Conservation (phyloP, 2,113 vertebrate species). For the Macrotis lagotis region DNA sequence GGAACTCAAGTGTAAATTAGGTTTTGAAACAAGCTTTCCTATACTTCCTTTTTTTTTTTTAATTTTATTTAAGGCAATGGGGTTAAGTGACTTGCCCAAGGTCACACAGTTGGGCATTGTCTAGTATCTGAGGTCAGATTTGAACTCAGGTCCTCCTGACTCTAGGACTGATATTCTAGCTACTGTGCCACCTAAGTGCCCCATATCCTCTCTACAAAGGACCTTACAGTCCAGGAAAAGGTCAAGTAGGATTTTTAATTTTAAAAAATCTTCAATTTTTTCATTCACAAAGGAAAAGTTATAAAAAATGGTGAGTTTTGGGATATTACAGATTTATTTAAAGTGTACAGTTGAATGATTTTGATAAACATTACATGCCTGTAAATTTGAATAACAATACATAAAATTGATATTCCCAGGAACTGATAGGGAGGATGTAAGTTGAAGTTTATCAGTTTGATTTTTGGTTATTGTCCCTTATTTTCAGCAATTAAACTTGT, state of each 20-base stretch:
- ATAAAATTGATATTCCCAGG: background rate
- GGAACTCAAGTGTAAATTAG: background rate
- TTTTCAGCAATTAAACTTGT: slow-evolving; percentile 23
- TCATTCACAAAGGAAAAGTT: background rate
- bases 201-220: too few species aligned
- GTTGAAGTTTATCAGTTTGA: slow-evolving; percentile 18
- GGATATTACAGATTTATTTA: background rate
- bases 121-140: too few species aligned
- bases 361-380: background rate
- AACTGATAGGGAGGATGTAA: background rate
- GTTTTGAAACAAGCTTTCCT: background rate
- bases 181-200: too few species aligned
- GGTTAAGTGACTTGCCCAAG: too few species aligned
- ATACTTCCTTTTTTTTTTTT: background rate
- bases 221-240: too few species aligned
- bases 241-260: too few species aligned
- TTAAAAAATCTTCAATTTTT: background rate
- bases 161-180: too few species aligned
- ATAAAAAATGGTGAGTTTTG: background rate
- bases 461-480: slow-evolving; percentile 3
- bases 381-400: background rate
- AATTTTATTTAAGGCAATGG: too few species aligned
- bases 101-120: too few species aligned
- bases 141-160: too few species aligned
- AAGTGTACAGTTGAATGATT: background rate